These are phyloP conservation scores for Calvadosia cruxmelitensis DNA, from an alignment of 30 jellyfish, hydroid and myxozoan species.

Conservation along the genomic window DNA sequence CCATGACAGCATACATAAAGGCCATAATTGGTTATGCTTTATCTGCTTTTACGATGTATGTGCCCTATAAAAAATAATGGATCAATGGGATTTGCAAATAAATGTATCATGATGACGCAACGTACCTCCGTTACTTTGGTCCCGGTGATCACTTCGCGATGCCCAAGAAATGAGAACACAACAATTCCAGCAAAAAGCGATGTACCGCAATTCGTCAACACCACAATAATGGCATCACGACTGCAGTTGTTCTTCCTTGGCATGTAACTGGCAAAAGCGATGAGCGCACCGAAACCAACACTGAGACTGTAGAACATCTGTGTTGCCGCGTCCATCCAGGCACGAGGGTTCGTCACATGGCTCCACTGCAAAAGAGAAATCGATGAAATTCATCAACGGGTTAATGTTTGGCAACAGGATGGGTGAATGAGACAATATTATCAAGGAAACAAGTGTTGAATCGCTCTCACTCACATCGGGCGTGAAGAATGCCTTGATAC, in stretches of 20 bases:
- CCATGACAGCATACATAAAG: neutral
- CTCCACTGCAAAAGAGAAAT: conserved; percentile 26
- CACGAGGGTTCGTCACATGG: conserved; percentile 50
- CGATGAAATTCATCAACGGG: too few relatives aligned
- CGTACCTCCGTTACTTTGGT: conserved; percentile 53
- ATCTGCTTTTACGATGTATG: neutral
- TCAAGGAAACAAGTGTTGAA: too few relatives aligned
- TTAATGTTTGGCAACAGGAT: too few relatives aligned
- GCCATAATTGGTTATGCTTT: neutral
- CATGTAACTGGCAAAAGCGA: conserved; percentile 93
- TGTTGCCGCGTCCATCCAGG: conserved; percentile 99
- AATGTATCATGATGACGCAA: neutral
- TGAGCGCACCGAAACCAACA: conserved; percentile 92
- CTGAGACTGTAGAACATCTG: conserved; percentile 92
- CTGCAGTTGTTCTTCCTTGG: conserved; percentile 83
- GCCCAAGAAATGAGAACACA: conserved; percentile 84
- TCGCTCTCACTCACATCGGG: conserved; percentile 40
- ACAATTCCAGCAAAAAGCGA: conserved; percentile 89
- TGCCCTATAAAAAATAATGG: neutral
- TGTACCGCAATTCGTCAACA: conserved; percentile 86
- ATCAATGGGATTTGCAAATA: neutral
- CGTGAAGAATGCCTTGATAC: conserved; percentile 74
- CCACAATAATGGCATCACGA: conserved; percentile 73
- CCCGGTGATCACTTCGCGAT: conserved; percentile 67
- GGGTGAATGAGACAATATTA: too few relatives aligned